Evolutionary conservation across 1,140 invertebrate genomes (phyloP), one percentile per base, ranked within the genome.

Genomic region (Penaeus japonicus): DNA sequence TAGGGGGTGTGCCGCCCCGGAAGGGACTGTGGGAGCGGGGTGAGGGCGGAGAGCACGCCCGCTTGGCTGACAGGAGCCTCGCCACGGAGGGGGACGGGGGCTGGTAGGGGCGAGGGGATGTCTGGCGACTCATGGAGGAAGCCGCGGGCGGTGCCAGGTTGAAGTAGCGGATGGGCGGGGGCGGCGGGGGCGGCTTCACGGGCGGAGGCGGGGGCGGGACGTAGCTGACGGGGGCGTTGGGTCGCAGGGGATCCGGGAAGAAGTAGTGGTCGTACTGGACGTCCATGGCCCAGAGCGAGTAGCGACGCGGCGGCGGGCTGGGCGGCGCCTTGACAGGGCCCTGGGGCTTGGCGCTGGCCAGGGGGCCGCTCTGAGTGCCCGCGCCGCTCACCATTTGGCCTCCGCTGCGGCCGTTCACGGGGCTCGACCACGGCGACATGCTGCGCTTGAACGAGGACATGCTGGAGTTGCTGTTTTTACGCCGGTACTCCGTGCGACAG

Each of bases 311-410:
- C 0, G 90, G 90, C 12, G 90, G 90, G 47, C 90, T 90, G 20
- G 90, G 90, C 30, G 90, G 90, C 4, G 90, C 90, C 62, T 90
- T 90, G 0, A 87, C 79, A 4, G 89, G 80, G 7, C 89, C 86
- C 39, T 65, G 59, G 39, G 54, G 62, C 62, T 65, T 82, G 54
- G 59, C 22, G 53, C 55, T 20, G 24, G 55, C 24, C 24, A 55
- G 15, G 20, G 53, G n/a, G 2, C 24, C 15, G 7, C 4, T 27
- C 15, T 65, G 65, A 10, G 59, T 18, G 20, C 47, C n/a, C 39
- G 20, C 75, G 20, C n/a, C 53, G n/a, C 35, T 54, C 70, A 54
- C 85, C 18, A 54, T n/a, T 5, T 84, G 83, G 10, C 75, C 75
- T 24, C 24, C 18, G 55, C 57, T 22, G 27, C 27, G 81, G 39